Evolutionary conservation across 30 jellyfish, hydroid and myxozoan species (phyloP).

Genomic region (Aurelia aurita): DNA sequence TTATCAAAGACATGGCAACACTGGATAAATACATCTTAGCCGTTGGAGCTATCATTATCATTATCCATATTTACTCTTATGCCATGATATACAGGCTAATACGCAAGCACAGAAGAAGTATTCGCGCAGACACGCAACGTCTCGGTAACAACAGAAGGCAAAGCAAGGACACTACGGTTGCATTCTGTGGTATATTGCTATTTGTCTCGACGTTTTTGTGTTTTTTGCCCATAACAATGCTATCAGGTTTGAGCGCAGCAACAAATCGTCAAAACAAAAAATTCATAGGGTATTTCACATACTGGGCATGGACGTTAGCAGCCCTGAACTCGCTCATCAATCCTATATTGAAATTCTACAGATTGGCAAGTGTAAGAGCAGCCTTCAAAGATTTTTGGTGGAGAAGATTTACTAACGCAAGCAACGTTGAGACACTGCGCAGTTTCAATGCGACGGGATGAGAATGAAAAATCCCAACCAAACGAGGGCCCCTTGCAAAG

Average conservation of each 20-base stretch:
- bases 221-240: constrained; percentile 9
- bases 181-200: constrained; percentile 22
- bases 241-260: constrained; percentile 16
- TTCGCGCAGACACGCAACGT: constrained; percentile 15
- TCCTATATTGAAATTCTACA: constrained; percentile 53
- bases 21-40: constrained; percentile 23
- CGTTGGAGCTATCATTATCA: constrained; percentile 16
- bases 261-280: constrained; percentile 32
- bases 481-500: too few species aligned
- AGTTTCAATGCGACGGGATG: too few species aligned
- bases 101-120: constrained; percentile 43
- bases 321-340: constrained; percentile 33
- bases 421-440: too few species aligned
- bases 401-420: neutral
- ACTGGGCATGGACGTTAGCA: constrained; percentile 63
- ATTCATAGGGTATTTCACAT: constrained; percentile 51
- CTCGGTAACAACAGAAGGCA: neutral
- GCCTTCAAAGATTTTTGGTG: constrained; percentile 31
- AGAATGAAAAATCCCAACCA: too few species aligned
- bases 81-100: constrained; percentile 24
- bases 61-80: constrained; percentile 20
- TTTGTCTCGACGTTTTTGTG: constrained; percentile 30
- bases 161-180: constrained; percentile 17
- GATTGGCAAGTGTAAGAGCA: constrained; percentile 27
- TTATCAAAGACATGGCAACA: neutral